Percentiles rank a stretch among this genome's conserved stretches.
Conservation (phyloP, 2,888 invertebrate genomes). For the Erpobdella octoculata region DNA sequence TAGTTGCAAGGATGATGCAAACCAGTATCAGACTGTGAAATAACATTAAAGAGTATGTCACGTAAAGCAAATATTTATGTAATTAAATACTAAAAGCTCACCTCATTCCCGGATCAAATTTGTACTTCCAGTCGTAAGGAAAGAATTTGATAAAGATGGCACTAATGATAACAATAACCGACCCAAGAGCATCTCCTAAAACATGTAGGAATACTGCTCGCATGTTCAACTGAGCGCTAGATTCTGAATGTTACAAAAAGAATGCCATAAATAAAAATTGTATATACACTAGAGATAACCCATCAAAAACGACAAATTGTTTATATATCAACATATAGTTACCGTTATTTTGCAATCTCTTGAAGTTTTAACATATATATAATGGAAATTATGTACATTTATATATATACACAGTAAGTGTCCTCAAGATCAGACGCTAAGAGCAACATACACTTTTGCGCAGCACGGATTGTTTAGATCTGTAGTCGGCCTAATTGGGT, state of each 20-base stretch:
- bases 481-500: too few relatives aligned
- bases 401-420: too few relatives aligned
- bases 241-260: too few relatives aligned
- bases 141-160: constrained; percentile 63
- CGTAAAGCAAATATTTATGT: not conserved
- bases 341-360: too few relatives aligned
- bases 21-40: constrained; percentile 67
- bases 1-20: constrained; percentile 51
- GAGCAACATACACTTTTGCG: too few relatives aligned
- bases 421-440: too few relatives aligned
- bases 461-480: too few relatives aligned
- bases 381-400: too few relatives aligned
- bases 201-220: constrained; percentile 96
- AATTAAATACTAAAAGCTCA: constrained; percentile 35
- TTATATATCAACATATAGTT: not conserved
- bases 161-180: constrained; percentile 78
- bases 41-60: not conserved
- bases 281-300: too few relatives aligned
- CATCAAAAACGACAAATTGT: too few relatives aligned
- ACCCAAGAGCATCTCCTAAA: constrained; percentile 89
- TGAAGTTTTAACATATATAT: too few relatives aligned
- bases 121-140: constrained; percentile 63
- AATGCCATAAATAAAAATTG: not conserved
- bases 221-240: constrained; percentile 85
- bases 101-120: constrained; percentile 83